phyloP scores from a whole-genome alignment of 1,140 invertebrate species.

The Leptonema lineaticorne region DNA sequence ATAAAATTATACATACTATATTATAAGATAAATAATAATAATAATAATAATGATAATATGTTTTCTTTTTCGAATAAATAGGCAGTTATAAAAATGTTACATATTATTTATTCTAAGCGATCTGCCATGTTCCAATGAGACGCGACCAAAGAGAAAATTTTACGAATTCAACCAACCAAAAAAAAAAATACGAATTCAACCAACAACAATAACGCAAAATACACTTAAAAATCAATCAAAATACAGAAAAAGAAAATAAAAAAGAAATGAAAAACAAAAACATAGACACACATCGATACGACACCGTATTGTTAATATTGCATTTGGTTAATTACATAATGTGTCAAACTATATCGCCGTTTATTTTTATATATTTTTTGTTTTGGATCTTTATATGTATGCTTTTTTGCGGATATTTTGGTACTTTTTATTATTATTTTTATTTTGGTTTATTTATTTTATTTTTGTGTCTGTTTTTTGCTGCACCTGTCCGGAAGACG shows the following conservation, averaged over 20 bases:
- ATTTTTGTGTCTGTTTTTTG: constrained; percentile 39
- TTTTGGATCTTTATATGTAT: too few relatives aligned
- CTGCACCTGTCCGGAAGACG: constrained; percentile 77
- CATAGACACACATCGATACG: constrained; percentile 32
- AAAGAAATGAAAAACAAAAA: constrained; percentile 16
- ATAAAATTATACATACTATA: too few relatives aligned
- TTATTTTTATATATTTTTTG: too few relatives aligned
- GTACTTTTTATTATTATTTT: constrained; percentile 3
- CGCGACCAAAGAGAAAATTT: background rate
- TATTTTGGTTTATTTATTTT: constrained; percentile 11
- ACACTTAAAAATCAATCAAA: too few relatives aligned
- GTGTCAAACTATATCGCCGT: constrained; percentile 20
- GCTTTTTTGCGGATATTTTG: constrained; percentile 12
- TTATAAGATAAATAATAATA: too few relatives aligned
- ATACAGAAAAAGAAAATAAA: constrained; percentile 8
- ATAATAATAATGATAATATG: too few relatives aligned
- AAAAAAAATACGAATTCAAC: background rate
- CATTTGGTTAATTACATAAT: constrained; percentile 34
- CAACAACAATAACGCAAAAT: background rate
- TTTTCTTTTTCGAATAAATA: too few relatives aligned
- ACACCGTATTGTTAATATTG: constrained; percentile 34
- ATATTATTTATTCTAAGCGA: too few relatives aligned
- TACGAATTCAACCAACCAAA: background rate
- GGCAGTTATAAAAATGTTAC: too few relatives aligned
- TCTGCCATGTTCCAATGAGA: constrained; percentile 6